A percentile compares a stretch with the other conserved stretches of the same genome.
phyloP scores from a whole-genome alignment of 1,140 invertebrate species.

The Anastatus disparis region DNA sequence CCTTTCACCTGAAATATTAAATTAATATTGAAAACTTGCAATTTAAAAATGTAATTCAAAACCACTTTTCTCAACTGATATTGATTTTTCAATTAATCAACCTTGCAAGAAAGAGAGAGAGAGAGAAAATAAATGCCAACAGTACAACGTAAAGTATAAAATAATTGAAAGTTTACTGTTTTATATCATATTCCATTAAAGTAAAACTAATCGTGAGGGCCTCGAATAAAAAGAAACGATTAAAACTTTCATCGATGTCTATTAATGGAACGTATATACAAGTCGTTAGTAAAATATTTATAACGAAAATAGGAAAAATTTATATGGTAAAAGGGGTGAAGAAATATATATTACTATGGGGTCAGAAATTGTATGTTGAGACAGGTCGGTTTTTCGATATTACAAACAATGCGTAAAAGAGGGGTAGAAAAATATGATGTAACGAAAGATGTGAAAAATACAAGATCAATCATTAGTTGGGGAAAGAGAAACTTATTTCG shows the following conservation, averaged over 20 bases:
- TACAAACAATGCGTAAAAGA: not conserved
- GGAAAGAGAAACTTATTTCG: constrained; percentile 18
- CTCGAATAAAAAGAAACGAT: too few species aligned
- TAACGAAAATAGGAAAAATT: not conserved
- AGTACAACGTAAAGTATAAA: not conserved
- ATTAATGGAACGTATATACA: constrained; percentile 12
- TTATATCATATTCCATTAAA: constrained; percentile 14
- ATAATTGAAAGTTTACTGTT: not conserved
- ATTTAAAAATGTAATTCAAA: not conserved
- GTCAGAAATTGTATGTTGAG: not conserved
- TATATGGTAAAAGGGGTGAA: not conserved
- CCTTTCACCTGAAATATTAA: not conserved
- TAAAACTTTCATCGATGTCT: not conserved
- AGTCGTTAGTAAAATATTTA: constrained; percentile 26
- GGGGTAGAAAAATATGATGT: not conserved
- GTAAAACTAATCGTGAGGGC: not conserved
- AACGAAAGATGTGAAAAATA: not conserved
- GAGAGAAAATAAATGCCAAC: too few species aligned
- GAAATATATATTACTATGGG: too few species aligned
- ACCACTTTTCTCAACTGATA: too few species aligned
- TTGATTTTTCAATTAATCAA: too few species aligned
- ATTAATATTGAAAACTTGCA: not conserved
- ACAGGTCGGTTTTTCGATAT: constrained; percentile 2
- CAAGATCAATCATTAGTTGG: constrained; percentile 6
- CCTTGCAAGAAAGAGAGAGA: too few species aligned